Evolutionary conservation across 2,797 vertebrate species (phyloP), one percentile per base, ranked within the genome.

Genomic region (Miichthys miiuy): DNA sequence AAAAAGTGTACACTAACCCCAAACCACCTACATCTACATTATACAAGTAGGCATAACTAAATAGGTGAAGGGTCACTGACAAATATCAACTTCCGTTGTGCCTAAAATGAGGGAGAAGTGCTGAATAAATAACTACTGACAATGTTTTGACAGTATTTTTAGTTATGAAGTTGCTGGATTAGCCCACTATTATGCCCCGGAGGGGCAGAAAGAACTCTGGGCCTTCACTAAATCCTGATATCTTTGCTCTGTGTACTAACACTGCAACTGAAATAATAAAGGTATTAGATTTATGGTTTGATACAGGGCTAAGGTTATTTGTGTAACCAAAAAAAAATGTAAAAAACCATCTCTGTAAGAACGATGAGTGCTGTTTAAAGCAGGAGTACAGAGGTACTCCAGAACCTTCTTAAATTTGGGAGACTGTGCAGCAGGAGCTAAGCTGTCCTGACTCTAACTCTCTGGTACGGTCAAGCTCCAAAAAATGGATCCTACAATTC

Each of bases 51-150:
- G 16, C 23, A 17, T 13, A 21, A 63, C 16, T 46, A 17, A 46
- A 60, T 17, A 57, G 18, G n/a, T 63, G 48, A 57, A 41, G 18
- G 75, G 74, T 77, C 69, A 72, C 30, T 21, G 46, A 38, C 5
- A 48, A 11, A 41, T 41, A 46, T 38, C 48, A 21, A 25, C 65
- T 42, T 13, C 42, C 6, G 52, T 3, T 51, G 41, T 61, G 4
- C 10, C 4, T 21, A 18, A 62, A 61, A 27, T 38, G n/a, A 25
- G 11, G 8, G 11, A 51, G 8, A 38, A 18, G 42, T 46, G 4
- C 25, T 38, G 1, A 30, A 41, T 11, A 10, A 67, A 65, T 70
- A 27, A 21, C 2, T 27, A 67, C 1, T 41, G 13, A 25, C 30
- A 9, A 5, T 46, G 21, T 63, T 50, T 16, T 7, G 13, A 7